Percentiles rank a stretch among this genome's conserved stretches.
These are phyloP conservation scores for Puffinus mauretanicus DNA, from an alignment of 2,113 vertebrate species.

Conservation along the genomic window DNA sequence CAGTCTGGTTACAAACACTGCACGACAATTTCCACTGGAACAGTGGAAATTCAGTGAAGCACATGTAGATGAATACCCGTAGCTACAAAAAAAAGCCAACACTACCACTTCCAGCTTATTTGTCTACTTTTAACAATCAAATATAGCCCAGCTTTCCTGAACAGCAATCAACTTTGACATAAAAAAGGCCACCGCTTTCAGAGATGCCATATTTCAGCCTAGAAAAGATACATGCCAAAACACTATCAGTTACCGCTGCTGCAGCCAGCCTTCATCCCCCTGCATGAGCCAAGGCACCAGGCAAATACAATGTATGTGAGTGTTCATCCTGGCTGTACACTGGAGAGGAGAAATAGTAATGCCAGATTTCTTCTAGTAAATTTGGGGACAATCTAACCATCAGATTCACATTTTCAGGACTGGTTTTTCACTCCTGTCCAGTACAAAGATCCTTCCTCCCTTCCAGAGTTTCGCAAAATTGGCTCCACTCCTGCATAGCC, in stretches of 20 bases:
- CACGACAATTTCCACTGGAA: background rate
- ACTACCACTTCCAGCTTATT: background rate
- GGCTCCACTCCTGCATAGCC: background rate
- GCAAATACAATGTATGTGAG: background rate
- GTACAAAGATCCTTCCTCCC: background rate
- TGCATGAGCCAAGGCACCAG: background rate
- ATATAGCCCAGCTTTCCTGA: background rate
- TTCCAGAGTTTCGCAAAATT: background rate
- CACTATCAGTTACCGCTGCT: rapidly evolving
- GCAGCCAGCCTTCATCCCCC: background rate
- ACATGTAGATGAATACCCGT: rapidly evolving
- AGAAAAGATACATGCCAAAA: background rate
- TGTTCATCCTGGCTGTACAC: background rate
- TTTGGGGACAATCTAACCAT: background rate
- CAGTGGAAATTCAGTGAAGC: background rate
- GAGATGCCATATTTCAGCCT: background rate
- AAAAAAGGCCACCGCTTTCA: background rate
- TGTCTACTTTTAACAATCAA: background rate
- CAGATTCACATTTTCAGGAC: background rate
- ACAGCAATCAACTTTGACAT: background rate
- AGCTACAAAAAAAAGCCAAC: background rate
- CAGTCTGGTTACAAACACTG: background rate
- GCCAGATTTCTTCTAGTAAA: background rate
- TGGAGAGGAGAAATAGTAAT: background rate
- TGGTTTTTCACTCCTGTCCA: background rate